Conservation (phyloP, 1,140 invertebrate species). For the Chrysoperla carnea region DNA sequence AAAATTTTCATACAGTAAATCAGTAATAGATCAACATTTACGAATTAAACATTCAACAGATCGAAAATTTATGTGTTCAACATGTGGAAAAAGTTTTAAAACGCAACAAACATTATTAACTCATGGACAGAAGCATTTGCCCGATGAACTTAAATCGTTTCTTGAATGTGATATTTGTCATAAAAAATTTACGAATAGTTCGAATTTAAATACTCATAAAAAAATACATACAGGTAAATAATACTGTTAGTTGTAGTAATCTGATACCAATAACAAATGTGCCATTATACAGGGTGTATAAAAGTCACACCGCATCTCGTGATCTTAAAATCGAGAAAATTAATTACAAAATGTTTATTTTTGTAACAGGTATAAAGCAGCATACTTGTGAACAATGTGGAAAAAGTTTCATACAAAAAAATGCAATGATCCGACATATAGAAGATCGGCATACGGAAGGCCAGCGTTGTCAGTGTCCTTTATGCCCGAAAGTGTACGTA, state of each 20-base stretch:
- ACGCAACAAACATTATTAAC: slow-evolving; percentile 33
- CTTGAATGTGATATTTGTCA: slow-evolving; percentile 36
- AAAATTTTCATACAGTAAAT: no score
- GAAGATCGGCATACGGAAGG: slow-evolving; percentile 29
- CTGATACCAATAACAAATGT: no score
- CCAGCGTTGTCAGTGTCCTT: slow-evolving; percentile 20
- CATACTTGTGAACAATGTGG: slow-evolving; percentile 40
- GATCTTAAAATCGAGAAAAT: no score
- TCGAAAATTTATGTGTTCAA: slow-evolving; percentile 28
- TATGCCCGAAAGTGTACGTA: slow-evolving; percentile 21
- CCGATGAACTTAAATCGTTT: slow-evolving; percentile 31
- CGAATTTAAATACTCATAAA: slow-evolving; percentile 36
- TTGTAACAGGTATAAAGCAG: slow-evolving; percentile 18
- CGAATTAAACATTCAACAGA: slow-evolving; percentile 29
- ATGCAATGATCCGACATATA: slow-evolving; percentile 36
- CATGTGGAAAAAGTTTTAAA: slow-evolving; percentile 33
- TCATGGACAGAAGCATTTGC: slow-evolving; percentile 32
- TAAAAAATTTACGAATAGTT: slow-evolving; percentile 32
- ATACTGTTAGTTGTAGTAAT: no score
- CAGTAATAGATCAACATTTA: no score
- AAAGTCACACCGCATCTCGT: no score
- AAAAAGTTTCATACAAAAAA: slow-evolving; percentile 39
- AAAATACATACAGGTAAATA: slow-evolving; percentile 33
- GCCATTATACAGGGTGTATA: no score
- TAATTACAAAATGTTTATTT: no score